Evolutionary conservation across 2,113 vertebrate genomes (phyloP).

Genomic region (Sebastes fasciatus): DNA sequence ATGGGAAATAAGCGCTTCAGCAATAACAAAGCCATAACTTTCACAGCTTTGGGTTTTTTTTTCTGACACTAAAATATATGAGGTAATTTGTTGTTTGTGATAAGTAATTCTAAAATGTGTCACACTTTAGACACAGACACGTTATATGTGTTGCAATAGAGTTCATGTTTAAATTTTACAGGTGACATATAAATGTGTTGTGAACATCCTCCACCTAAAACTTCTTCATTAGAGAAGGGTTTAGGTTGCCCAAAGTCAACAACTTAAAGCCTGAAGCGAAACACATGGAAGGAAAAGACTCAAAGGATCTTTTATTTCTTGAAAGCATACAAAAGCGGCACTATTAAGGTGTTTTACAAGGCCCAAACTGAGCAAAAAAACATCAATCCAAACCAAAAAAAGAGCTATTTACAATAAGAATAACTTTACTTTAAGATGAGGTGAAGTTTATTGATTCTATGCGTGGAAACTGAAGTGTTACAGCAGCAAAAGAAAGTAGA

Average conservation of each 20-base stretch:
- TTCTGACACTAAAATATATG: neutral
- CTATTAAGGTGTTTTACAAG: neutral
- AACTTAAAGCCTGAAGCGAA: neutral
- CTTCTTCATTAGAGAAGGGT: neutral
- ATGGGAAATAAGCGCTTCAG: slow-evolving; percentile 58
- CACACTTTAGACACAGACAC: neutral
- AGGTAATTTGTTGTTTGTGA: neutral
- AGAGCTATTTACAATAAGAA: neutral
- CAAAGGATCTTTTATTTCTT: neutral
- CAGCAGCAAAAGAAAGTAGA: neutral
- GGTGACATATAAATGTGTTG: neutral
- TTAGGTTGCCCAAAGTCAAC: neutral
- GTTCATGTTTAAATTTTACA: neutral
- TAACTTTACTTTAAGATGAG: neutral
- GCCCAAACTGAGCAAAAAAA: neutral
- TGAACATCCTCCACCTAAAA: neutral
- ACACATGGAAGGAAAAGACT: neutral
- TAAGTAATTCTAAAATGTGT: neutral
- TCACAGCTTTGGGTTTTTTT: neutral
- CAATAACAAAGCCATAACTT: slow-evolving; percentile 24
- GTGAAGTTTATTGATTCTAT: no score
- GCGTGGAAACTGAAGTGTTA: neutral
- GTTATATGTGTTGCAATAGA: neutral
- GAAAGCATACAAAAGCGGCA: neutral
- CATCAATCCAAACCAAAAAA: neutral